Conservation (phyloP, 2,888 invertebrate species). For the Meandrusa payeni region DNA sequence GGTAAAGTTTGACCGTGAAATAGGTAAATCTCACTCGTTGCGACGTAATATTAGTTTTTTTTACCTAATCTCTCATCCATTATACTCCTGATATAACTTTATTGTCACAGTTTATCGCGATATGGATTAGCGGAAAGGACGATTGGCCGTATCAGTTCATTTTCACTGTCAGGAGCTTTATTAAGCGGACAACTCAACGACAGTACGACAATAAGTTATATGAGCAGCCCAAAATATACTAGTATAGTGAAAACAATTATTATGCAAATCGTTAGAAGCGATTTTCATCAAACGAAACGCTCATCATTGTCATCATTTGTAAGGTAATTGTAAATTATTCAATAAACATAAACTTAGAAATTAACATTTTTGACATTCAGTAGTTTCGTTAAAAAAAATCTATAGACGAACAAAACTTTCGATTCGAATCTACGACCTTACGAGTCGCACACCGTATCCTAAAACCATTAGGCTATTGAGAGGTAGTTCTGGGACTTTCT, state of each 20-base stretch:
- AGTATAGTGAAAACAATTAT: background rate
- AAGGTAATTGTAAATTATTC: constrained; percentile 20
- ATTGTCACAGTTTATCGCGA: constrained; percentile 52
- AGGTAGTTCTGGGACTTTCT: too few species aligned
- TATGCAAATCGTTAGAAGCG: constrained; percentile 16
- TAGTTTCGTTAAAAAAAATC: too few species aligned
- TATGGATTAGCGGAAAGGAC: constrained; percentile 39
- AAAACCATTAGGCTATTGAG: too few species aligned
- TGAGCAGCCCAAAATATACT: background rate
- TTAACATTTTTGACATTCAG: too few species aligned
- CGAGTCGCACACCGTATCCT: too few species aligned
- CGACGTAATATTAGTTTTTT: constrained; percentile 45
- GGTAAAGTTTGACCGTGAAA: constrained; percentile 55
- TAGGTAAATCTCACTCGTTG: constrained; percentile 51
- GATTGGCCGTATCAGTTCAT: constrained; percentile 29
- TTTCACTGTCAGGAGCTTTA: constrained; percentile 26
- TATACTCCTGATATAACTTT: constrained; percentile 58
- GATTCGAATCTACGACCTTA: too few species aligned
- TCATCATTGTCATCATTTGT: constrained; percentile 19
- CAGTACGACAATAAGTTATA: background rate
- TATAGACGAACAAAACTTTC: too few species aligned
- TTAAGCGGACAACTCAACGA: constrained; percentile 6
- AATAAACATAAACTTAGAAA: too few species aligned
- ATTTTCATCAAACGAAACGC: constrained; percentile 22
- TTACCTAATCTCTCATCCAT: constrained; percentile 44